Conservation (phyloP, 2,888 invertebrate species). For the Leuctra nigra region DNA sequence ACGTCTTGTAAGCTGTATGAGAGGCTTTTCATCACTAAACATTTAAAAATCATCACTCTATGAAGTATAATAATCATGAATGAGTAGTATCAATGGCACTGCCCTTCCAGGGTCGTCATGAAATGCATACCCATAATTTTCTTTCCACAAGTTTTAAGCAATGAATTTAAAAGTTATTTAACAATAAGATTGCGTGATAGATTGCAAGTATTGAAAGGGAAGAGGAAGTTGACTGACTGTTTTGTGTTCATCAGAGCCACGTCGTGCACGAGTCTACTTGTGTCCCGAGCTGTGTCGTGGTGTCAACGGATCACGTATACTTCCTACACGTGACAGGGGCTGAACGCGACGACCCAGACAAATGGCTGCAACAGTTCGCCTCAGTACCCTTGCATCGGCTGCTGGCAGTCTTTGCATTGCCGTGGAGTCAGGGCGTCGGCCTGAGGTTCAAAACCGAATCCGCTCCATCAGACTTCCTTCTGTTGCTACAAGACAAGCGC, state of each 20-base stretch:
- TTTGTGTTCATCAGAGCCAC: slow-evolving; percentile 36
- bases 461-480: slow-evolving; percentile 32
- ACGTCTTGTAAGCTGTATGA: too few relatives aligned
- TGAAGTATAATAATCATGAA: too few relatives aligned
- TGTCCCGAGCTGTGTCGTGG: slow-evolving; percentile 45
- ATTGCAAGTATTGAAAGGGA: too few relatives aligned
- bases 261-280: slow-evolving; percentile 34
- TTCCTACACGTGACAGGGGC: slow-evolving; percentile 44
- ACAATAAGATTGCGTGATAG: too few relatives aligned
- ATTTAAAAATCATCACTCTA: too few relatives aligned
- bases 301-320: slow-evolving; percentile 48
- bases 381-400: slow-evolving; percentile 44
- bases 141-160: too few relatives aligned
- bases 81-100: too few relatives aligned
- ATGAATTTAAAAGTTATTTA: too few relatives aligned
- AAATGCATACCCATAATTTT: too few relatives aligned
- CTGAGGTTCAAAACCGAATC: background rate
- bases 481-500: slow-evolving; percentile 46
- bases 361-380: slow-evolving; percentile 45
- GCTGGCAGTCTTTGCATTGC: slow-evolving; percentile 43
- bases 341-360: slow-evolving; percentile 46
- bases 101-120: too few relatives aligned
- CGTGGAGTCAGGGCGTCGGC: slow-evolving; percentile 40
- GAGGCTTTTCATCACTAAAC: too few relatives aligned
- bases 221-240: too few relatives aligned